Evolutionary conservation across 1,140 invertebrate genomes (phyloP).

Genomic region (Drosophila aff.): DNA sequence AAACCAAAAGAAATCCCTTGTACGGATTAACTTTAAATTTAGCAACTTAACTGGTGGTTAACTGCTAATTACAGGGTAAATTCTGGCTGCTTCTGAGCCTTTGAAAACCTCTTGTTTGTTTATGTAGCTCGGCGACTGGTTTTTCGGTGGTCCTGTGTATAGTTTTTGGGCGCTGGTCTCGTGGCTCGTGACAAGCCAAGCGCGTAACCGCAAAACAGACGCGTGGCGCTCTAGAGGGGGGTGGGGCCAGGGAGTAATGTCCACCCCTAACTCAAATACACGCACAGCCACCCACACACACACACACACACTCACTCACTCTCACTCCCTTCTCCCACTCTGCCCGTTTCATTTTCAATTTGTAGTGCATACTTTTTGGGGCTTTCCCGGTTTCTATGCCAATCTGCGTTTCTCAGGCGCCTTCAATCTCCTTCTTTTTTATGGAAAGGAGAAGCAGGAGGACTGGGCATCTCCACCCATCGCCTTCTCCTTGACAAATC

Average conservation of each 20-base stretch:
- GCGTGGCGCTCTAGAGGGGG: constrained; percentile 10
- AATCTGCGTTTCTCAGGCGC: constrained; percentile 43
- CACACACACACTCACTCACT: not conserved
- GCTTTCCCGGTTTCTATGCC: constrained; percentile 34
- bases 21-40: not conserved
- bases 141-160: constrained; percentile 30
- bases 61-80: constrained; percentile 10
- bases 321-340: not conserved
- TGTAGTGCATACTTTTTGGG: constrained; percentile 25
- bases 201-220: constrained; percentile 74
- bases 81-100: not conserved
- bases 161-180: constrained; percentile 65
- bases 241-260: too few relatives aligned
- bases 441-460: not conserved
- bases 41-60: not conserved
- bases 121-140: constrained; percentile 1
- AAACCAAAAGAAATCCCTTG: not conserved
- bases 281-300: not conserved
- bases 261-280: not conserved
- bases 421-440: constrained; percentile 32
- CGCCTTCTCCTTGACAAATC: not conserved
- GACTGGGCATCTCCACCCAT: not conserved
- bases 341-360: constrained; percentile 29
- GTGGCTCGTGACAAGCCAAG: constrained; percentile 71
- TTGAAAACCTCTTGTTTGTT: not conserved